phyloP scores from a whole-genome alignment of 2,888 invertebrate species.

The Dryococelus australis region DNA sequence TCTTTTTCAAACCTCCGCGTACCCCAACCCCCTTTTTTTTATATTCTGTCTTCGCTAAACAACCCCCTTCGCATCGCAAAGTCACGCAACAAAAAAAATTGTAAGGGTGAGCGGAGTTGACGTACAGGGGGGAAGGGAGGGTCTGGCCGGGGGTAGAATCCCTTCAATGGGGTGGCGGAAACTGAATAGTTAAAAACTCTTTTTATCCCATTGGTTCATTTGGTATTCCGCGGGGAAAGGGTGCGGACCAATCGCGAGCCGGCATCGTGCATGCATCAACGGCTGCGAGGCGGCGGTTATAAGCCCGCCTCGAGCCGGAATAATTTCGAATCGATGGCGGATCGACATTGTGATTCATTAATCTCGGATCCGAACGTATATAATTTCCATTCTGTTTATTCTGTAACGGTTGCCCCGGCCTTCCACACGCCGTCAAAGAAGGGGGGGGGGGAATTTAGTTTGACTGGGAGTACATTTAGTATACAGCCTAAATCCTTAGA shows the following conservation, averaged over 20 bases:
- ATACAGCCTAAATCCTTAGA: no score
- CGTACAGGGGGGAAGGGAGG: neutral
- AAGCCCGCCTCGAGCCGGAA: neutral
- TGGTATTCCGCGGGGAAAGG: neutral
- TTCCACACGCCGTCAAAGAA: neutral
- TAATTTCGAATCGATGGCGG: slow-evolving; percentile 1
- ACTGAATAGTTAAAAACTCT: slow-evolving; percentile 16
- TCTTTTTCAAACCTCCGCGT: neutral
- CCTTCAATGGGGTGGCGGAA: neutral
- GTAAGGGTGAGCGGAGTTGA: slow-evolving; percentile 10
- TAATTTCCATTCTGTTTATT: neutral
- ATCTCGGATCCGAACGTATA: neutral
- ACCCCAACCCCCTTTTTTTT: neutral
- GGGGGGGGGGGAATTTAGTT: no score
- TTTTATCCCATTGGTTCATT: slow-evolving; percentile 16
- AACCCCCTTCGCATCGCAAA: neutral
- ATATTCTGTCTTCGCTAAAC: no score
- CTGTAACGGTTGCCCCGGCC: neutral
- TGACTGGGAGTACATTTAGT: no score
- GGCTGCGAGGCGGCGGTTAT: neutral
- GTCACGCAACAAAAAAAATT: neutral
- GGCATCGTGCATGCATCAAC: neutral
- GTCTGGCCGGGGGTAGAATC: neutral
- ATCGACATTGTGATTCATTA: neutral
- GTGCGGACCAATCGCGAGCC: neutral